phyloP scores from a whole-genome alignment of 2,888 invertebrate genomes.

The Ichneumoninae sp. region DNA sequence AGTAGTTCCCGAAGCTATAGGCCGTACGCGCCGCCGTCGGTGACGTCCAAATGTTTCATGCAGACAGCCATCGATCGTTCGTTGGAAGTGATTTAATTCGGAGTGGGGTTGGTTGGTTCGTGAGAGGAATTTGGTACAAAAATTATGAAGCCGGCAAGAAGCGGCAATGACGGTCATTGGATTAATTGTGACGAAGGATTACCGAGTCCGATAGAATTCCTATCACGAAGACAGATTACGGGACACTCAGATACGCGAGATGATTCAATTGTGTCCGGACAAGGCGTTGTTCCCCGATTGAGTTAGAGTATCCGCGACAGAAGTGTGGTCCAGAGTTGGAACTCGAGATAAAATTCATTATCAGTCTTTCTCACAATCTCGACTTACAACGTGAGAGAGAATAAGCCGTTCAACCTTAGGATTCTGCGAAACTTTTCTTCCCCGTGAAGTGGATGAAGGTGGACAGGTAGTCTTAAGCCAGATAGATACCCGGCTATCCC shows the following conservation, averaged over 20 bases:
- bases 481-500: constrained; percentile 7
- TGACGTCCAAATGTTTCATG: constrained; percentile 20
- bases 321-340: constrained; percentile 12
- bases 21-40: background rate
- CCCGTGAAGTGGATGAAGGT: constrained; percentile 31
- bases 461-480: constrained; percentile 1
- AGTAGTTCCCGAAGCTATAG: background rate
- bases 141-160: constrained; percentile 1
- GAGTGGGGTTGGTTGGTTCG: constrained; percentile 3
- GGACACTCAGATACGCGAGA: background rate
- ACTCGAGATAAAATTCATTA: constrained; percentile 37
- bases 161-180: constrained; percentile 1
- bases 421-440: constrained; percentile 37
- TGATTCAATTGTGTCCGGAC: constrained; percentile 8
- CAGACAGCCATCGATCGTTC: background rate
- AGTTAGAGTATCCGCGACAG: constrained; percentile 14
- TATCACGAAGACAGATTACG: background rate
- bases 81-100: constrained; percentile 20
- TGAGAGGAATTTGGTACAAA: background rate
- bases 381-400: constrained; percentile 12
- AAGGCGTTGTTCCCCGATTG: constrained; percentile 20
- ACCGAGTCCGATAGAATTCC: background rate
- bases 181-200: constrained; percentile 13
- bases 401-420: background rate
- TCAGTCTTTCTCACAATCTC: constrained; percentile 34